A percentile compares a stretch with the other conserved stretches of the same genome.
Conservation (phyloP, 1,140 invertebrate species). For the Zaprionus lachaisei region DNA sequence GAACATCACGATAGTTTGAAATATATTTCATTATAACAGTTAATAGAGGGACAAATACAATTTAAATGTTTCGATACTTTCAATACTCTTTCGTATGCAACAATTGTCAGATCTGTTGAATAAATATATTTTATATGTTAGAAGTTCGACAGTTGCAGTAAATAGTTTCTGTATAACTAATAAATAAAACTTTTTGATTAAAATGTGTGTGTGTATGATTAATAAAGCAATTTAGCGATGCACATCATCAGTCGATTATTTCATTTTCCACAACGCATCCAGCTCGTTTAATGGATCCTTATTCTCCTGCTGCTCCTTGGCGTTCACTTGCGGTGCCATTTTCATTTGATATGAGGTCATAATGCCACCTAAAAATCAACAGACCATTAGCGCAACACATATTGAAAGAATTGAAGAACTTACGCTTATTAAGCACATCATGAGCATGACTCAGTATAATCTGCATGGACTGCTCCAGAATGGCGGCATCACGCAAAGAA, state of each 20-base stretch:
- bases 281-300: conserved; percentile 84
- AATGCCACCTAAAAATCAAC: conserved; percentile 66
- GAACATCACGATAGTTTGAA: conserved; percentile 65
- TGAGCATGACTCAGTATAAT: conserved; percentile 79
- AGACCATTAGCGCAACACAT: not conserved
- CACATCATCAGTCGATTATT: conserved; percentile 65
- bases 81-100: conserved; percentile 64
- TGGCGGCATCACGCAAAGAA: conserved; percentile 67
- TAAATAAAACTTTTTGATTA: conserved; percentile 41
- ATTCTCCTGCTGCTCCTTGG: conserved; percentile 79
- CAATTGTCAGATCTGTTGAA: conserved; percentile 48
- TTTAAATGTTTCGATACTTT: conserved; percentile 41
- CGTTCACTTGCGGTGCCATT: conserved; percentile 76
- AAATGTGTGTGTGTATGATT: conserved; percentile 17
- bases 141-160: conserved; percentile 41
- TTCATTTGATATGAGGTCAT: conserved; percentile 85
- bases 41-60: conserved; percentile 46
- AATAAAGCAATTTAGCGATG: conserved; percentile 35
- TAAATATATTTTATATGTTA: conserved; percentile 23
- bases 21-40: conserved; percentile 60
- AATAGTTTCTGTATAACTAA: conserved; percentile 40
- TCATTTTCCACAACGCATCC: conserved; percentile 84
- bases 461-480: conserved; percentile 82
- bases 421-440: conserved; percentile 82
- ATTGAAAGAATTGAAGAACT: not conserved